Percentiles rank a stretch among this genome's conserved stretches.
Evolutionary conservation across 2,797 vertebrate species (phyloP).

Genomic region (Rhynchotus rufescens): DNA sequence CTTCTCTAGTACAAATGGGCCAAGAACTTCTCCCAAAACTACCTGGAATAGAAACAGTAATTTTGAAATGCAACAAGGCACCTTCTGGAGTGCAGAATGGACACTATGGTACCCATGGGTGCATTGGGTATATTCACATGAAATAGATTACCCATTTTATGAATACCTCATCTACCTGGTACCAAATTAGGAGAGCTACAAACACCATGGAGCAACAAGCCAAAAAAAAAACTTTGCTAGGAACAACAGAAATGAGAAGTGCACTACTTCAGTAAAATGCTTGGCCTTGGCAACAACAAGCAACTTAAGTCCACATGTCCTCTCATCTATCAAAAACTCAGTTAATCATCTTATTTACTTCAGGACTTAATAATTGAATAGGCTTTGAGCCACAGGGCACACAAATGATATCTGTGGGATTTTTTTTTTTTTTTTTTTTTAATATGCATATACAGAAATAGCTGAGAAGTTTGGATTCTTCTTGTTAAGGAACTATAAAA

Average conservation of each 20-base stretch:
- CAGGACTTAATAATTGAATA: conserved; percentile 35
- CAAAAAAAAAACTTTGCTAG: neutral
- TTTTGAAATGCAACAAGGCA: neutral
- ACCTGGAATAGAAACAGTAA: neutral
- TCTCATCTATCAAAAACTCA: conserved; percentile 21
- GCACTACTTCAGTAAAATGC: neutral
- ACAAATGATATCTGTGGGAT: neutral
- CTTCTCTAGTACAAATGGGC: neutral
- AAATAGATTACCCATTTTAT: too few species aligned
- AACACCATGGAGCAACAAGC: neutral
- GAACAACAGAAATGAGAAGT: neutral
- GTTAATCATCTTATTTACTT: conserved; percentile 55
- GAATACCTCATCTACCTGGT: neutral
- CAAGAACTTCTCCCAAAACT: neutral
- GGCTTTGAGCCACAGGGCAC: neutral
- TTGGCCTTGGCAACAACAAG: neutral
- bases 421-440: neutral
- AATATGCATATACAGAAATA: conserved; percentile 4
- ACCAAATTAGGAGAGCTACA: neutral
- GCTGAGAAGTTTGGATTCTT: conserved; percentile 6
- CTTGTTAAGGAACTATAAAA: neutral
- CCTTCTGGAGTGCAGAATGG: neutral
- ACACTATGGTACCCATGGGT: too few species aligned
- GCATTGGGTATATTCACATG: too few species aligned
- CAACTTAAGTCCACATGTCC: neutral